Evolutionary conservation across 2,797 vertebrate species (phyloP), one percentile per base, ranked within the genome.

Genomic region (Rhynchotus rufescens): DNA sequence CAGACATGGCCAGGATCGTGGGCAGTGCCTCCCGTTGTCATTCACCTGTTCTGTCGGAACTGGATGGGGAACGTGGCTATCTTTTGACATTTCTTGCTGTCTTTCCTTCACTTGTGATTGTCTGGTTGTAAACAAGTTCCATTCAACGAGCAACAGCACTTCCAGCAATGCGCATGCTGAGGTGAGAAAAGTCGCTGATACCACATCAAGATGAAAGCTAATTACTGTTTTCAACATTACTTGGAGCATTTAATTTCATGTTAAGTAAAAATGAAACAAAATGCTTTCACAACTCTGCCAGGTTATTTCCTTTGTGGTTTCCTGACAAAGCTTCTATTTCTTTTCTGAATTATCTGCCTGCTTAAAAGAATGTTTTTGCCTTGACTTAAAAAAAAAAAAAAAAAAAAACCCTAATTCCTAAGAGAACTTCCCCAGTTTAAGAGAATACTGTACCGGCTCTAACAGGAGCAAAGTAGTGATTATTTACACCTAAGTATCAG

Each of bases 211-310:
- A 95, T 86, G 62, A 80, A 62, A 56, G 36, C 28, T 79, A 95
- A 88, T 88, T 88, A 83, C 64, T 79, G 15, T 83, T 96, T 96
- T 94, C 57, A 77, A 36, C 65, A 65, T 34, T 89, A 25, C 57
- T 71, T 67, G 47, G 75, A 93, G 68, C 10, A 7, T 93, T 96
- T 91, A 89, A 93, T 95, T 88, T 88, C 52, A 34, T 69, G 30
- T 89, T 95, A 3, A 1, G 45, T 76, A 77, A 20, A 51, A 81
- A 80, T 61, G 51, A 93, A 92, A 95, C 72, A 91, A 94, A 92
- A 49, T 75, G 38, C 61, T 93, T 94, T 86, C 64, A 84, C 22
- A 87, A 44, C 28, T 68, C 49, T 90, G 15, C 5, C 6, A 38
- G 11, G 75, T 88, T 69, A 25, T 86, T 90, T 54, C 49, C 25